A percentile compares a stretch with the other conserved stretches of the same genome.
Conservation (phyloP, 2,888 invertebrate genomes). For the Lepidonotus clava region DNA sequence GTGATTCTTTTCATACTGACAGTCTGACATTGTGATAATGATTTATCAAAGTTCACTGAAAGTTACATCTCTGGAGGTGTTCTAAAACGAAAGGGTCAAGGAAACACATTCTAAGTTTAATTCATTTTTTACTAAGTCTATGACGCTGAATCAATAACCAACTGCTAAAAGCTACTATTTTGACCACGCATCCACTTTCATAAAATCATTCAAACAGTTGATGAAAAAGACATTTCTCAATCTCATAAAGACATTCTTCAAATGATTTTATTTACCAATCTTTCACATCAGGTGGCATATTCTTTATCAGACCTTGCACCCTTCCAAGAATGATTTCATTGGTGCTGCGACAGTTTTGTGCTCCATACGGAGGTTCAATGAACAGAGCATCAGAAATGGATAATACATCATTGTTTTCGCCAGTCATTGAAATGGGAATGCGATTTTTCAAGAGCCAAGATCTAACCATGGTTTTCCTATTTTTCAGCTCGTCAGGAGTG, state of each 20-base stretch:
- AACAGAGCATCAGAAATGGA: slow-evolving; percentile 75
- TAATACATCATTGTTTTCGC: slow-evolving; percentile 69
- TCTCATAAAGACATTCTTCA: neutral
- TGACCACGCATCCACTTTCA: too few relatives aligned
- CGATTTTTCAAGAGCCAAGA: slow-evolving; percentile 77
- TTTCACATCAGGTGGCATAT: slow-evolving; percentile 71
- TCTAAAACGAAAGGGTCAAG: too few relatives aligned
- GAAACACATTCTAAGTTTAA: too few relatives aligned
- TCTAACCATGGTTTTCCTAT: slow-evolving; percentile 69
- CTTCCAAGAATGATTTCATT: slow-evolving; percentile 80
- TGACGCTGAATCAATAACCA: too few relatives aligned
- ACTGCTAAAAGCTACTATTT: too few relatives aligned
- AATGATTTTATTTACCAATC: slow-evolving; percentile 41
- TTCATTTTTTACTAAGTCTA: too few relatives aligned
- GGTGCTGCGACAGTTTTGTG: slow-evolving; percentile 77
- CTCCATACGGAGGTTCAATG: slow-evolving; percentile 76
- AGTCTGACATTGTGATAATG: too few relatives aligned
- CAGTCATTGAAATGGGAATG: slow-evolving; percentile 73
- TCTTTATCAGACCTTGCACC: slow-evolving; percentile 78
- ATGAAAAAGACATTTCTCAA: too few relatives aligned
- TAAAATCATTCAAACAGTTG: too few relatives aligned
- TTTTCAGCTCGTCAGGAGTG: slow-evolving; percentile 70
- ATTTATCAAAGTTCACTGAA: too few relatives aligned
- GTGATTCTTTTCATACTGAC: too few relatives aligned
- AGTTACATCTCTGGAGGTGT: too few relatives aligned